Percentiles rank a stretch among this genome's conserved stretches.
These are phyloP conservation scores for Ennomos fuscantarius DNA, from an alignment of 2,888 invertebrate genomes.

Conservation along the genomic window DNA sequence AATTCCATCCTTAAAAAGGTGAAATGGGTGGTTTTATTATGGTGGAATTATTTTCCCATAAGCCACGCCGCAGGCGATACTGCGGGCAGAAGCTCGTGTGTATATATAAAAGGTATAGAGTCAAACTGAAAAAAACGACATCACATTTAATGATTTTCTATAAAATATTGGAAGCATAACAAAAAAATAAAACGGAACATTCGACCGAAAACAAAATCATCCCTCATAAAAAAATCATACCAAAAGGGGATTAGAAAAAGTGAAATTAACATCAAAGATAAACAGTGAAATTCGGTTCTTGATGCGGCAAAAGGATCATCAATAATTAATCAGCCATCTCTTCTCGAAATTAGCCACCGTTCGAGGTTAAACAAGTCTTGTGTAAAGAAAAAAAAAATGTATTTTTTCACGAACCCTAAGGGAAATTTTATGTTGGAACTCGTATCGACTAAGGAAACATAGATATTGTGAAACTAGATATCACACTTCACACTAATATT, in stretches of 20 bases:
- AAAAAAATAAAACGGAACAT: slow-evolving; percentile 5
- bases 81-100: too few species aligned
- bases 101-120: too few species aligned
- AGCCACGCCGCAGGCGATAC: too few species aligned
- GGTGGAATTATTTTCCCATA: too few species aligned
- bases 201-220: slow-evolving; percentile 53
- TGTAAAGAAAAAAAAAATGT: slow-evolving; percentile 68
- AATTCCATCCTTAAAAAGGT: too few species aligned
- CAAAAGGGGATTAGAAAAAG: slow-evolving; percentile 62
- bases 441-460: slow-evolving; percentile 61
- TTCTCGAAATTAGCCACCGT: slow-evolving; percentile 78
- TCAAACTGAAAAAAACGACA: too few species aligned
- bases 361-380: slow-evolving; percentile 73
- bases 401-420: slow-evolving; percentile 69
- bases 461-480: slow-evolving; percentile 48
- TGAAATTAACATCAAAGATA: slow-evolving; percentile 77
- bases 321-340: slow-evolving; percentile 81
- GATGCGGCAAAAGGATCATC: slow-evolving; percentile 70
- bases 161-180: neutral
- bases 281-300: slow-evolving; percentile 61
- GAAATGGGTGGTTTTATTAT: too few species aligned
- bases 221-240: slow-evolving; percentile 64
- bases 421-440: slow-evolving; percentile 81
- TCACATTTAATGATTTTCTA: too few species aligned
- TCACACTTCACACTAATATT: too few species aligned